Base-by-base conservation (phyloP, 2,113 vertebrate genomes). In the Galeopterus variegatus region DNA sequence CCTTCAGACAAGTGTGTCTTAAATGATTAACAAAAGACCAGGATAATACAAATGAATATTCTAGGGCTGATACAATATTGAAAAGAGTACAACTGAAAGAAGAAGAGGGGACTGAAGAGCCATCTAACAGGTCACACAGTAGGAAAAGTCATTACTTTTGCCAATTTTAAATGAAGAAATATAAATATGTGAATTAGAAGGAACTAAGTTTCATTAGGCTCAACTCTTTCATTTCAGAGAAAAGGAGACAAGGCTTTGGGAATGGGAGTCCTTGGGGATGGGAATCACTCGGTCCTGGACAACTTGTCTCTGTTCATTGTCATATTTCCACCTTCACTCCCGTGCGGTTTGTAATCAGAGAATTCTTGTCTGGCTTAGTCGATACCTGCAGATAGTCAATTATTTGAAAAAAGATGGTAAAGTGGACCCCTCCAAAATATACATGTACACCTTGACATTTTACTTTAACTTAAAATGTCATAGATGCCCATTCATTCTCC, bases 111-210 rank as follows among this genome's bases (percentile, higher is more conserved):
- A 79, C 41, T 58, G 31, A 21, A 82, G 33, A 62, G 28, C 28
- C 26, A 75, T n/a, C 14, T 21, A 67, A 84, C 2, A 48, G 64
- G 23, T 21, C 50, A 62, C 58, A n/a, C 4, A 45, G 7, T 41
- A 60, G 24, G 24, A 83, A 83, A 64, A 2, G 17, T 45, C 60
- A 62, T 56, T 23, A 48, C 18, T 77, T 88, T 36, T 79, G 26
- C 15, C 70, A 56, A 60, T 26, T n/a, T 88, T 69, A 72, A 79
- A 73, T 84, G 48, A 88, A 72, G 60, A 91, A 88, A 94, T 48
- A 72, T 15, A 91, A 82, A 76, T 52, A 28, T n/a, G 21, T 77
- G 19, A 84, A 84, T 65, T 62, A 69, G 11, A 73, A 80, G 94
- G 50, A 67, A 60, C 11, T 52, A 8, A 88, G 18, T 1, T 84